These are phyloP conservation scores for Trissoscelio sp. DNA, from an alignment of 2,888 invertebrate species.

Conservation along the genomic window DNA sequence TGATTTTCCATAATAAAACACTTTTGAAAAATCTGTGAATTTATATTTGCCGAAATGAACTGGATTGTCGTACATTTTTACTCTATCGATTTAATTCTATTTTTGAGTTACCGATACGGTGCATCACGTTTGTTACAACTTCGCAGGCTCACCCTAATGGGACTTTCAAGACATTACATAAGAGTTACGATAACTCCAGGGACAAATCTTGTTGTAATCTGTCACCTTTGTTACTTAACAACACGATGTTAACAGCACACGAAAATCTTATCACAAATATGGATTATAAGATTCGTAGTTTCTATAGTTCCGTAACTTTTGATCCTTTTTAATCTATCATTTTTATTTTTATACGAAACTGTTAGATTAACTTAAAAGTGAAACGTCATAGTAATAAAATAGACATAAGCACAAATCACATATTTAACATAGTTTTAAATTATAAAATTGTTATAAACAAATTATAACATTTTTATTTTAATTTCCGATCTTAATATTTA, in stretches of 20 bases:
- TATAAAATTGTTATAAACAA: no score
- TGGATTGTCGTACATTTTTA: constrained; percentile 8
- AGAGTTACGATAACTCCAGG: not conserved
- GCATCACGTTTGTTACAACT: constrained; percentile 11
- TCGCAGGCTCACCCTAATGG: constrained; percentile 5
- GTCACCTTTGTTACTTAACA: constrained; percentile 26
- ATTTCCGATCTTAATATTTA: no score
- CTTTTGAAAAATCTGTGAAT: not conserved
- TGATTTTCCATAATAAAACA: no score
- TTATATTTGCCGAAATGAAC: not conserved
- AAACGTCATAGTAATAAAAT: no score
- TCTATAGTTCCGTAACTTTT: constrained; percentile 24
- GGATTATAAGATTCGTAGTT: constrained; percentile 7
- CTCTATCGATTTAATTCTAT: constrained; percentile 32
- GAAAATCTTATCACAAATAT: constrained; percentile 20
- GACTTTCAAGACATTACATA: constrained; percentile 11
- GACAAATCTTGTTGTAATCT: constrained; percentile 4
- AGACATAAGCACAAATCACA: no score
- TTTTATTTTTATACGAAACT: no score
- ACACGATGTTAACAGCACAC: not conserved
- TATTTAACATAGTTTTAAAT: no score
- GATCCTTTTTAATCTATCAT: constrained; percentile 17
- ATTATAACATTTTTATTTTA: no score
- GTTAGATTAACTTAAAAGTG: no score
- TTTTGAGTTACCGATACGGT: constrained; percentile 16